Evolutionary conservation across 2,888 invertebrate genomes (phyloP).

Genomic region (Taphrorychus bicolor): DNA sequence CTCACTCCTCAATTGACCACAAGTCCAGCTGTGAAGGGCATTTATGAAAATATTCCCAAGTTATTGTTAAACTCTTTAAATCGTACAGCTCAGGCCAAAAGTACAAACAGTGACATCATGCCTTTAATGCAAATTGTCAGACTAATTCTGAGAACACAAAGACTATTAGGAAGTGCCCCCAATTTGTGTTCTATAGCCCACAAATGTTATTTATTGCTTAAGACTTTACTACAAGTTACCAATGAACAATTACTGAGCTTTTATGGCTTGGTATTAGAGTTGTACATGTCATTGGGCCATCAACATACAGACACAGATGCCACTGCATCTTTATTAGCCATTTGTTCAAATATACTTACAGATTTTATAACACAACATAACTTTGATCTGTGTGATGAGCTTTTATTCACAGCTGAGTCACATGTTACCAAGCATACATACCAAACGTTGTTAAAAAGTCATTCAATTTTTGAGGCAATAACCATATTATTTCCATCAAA

Average conservation of each 20-base stretch:
- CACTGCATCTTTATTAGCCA: slow-evolving; percentile 12
- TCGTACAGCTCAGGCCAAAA: neutral
- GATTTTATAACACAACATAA: slow-evolving; percentile 26
- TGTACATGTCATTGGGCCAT: neutral
- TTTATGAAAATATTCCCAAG: too few relatives aligned
- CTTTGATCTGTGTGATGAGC: slow-evolving; percentile 29
- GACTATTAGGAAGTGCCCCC: neutral
- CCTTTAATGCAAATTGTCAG: neutral
- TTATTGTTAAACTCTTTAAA: neutral
- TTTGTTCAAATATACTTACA: slow-evolving; percentile 29
- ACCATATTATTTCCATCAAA: slow-evolving; percentile 30
- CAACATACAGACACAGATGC: slow-evolving; percentile 13
- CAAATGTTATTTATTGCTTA: neutral
- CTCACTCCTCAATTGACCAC: too few relatives aligned
- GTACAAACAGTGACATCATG: neutral
- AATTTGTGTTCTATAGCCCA: neutral
- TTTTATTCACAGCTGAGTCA: slow-evolving; percentile 17
- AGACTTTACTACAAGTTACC: neutral
- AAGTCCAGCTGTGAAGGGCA: too few relatives aligned
- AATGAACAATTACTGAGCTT: slow-evolving; percentile 11
- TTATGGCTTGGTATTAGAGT: slow-evolving; percentile 17
- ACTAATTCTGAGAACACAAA: neutral
- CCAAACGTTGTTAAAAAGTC: slow-evolving; percentile 13
- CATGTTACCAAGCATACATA: slow-evolving; percentile 11
- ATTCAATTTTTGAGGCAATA: slow-evolving; percentile 27